phyloP scores from a whole-genome alignment of 2,113 vertebrate genomes.

The Ameiurus melas region DNA sequence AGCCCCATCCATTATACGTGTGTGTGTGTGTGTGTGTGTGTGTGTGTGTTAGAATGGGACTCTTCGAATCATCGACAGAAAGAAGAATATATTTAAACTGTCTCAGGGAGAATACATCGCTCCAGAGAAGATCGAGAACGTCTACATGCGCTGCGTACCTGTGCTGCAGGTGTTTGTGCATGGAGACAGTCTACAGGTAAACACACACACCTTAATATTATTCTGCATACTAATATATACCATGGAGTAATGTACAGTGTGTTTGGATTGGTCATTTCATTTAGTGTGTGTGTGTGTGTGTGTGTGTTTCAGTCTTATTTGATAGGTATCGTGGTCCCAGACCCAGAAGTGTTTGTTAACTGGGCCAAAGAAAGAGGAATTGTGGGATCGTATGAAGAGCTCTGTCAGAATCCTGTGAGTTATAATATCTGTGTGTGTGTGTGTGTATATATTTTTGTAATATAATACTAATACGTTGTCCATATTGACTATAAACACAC shows the following conservation, averaged over 20 bases:
- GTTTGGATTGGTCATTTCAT: no score
- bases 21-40: not conserved
- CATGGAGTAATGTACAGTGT: no score
- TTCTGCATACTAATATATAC: not conserved
- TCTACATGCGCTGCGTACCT: conserved; percentile 70
- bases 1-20: not conserved
- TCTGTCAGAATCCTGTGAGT: conserved; percentile 76
- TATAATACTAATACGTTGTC: not conserved
- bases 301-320: conserved; percentile 65
- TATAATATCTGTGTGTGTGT: not conserved
- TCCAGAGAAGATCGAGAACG: conserved; percentile 79
- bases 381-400: conserved; percentile 71
- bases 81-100: conserved; percentile 81
- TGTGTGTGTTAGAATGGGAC: conserved; percentile 71
- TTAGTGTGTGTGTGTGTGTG: not conserved
- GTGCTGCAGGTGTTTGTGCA: conserved; percentile 79
- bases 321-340: conserved; percentile 75
- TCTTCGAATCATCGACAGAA: conserved; percentile 75
- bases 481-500: not conserved
- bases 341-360: conserved; percentile 71
- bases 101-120: conserved; percentile 79
- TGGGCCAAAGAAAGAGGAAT: conserved; percentile 72
- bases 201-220: not conserved
- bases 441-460: not conserved
- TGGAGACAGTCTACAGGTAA: conserved; percentile 78